Conservation (phyloP, 2,113 vertebrate genomes). For the Siniperca chuatsi region DNA sequence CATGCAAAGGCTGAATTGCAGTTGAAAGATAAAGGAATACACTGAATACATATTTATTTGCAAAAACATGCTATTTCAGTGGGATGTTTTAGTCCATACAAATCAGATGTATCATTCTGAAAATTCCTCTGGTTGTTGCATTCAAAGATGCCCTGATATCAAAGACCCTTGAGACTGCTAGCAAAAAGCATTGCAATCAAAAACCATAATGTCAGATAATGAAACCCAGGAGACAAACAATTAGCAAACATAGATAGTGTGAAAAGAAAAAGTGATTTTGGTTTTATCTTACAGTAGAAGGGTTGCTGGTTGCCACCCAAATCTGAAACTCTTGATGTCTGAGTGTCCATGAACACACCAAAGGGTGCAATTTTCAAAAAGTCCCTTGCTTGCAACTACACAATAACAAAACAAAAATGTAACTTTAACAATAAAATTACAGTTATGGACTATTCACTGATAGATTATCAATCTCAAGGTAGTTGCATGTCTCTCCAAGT, state of each 20-base stretch:
- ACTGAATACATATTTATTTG: constrained; percentile 1
- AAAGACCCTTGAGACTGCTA: not conserved
- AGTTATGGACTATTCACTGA: not conserved
- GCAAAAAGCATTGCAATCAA: not conserved
- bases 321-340: not conserved
- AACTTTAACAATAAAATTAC: not conserved
- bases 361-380: not conserved
- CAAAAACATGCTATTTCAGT: not conserved
- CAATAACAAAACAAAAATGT: not conserved
- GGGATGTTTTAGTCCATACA: not conserved
- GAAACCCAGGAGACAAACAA: not conserved
- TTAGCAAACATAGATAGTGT: not conserved
- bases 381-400: not conserved
- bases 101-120: not conserved
- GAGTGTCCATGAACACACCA: not conserved
- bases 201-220: not conserved
- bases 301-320: not conserved
- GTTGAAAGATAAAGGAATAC: not conserved
- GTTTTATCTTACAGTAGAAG: not conserved
- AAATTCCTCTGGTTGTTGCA: not conserved
- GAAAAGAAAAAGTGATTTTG: not conserved
- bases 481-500: not conserved
- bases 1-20: not conserved
- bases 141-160: not conserved
- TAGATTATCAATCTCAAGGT: not conserved